phyloP scores from a whole-genome alignment of 2,888 invertebrate species.

The Leptinotarsa tumamoca region DNA sequence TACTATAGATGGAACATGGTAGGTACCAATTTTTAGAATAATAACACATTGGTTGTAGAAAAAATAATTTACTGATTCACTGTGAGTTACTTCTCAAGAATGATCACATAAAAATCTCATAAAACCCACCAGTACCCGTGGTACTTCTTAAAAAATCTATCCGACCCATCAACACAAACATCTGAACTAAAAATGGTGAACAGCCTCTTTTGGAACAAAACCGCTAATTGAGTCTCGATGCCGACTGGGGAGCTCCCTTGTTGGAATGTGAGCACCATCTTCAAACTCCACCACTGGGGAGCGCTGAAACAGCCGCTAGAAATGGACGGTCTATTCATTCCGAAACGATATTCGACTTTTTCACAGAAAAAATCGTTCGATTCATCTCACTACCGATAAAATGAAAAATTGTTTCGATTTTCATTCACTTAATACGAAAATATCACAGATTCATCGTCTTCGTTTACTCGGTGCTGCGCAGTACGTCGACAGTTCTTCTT shows the following conservation, averaged over 20 bases:
- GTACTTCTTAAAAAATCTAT: background rate
- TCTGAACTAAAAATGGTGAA: background rate
- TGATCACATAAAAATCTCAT: background rate
- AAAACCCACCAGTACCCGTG: background rate
- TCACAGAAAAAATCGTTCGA: conserved; percentile 8
- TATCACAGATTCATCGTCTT: conserved; percentile 36
- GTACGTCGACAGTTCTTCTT: conserved; percentile 57
- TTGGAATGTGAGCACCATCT: background rate
- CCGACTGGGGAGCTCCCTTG: background rate
- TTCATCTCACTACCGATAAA: background rate
- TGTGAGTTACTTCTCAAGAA: background rate
- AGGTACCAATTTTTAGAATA: background rate
- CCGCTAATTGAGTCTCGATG: background rate
- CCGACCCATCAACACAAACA: background rate
- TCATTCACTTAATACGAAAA: conserved; percentile 9
- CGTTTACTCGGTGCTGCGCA: conserved; percentile 50
- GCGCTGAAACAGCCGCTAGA: background rate
- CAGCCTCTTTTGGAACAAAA: background rate
- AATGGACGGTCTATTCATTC: background rate
- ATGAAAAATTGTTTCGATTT: conserved; percentile 11
- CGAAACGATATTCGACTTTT: background rate
- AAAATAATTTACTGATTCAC: conserved; percentile 2
- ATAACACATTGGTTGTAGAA: background rate
- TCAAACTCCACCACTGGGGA: background rate
- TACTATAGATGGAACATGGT: background rate